Base-by-base conservation (phyloP, 2,113 vertebrate species). In the Hippocampus comes region DNA sequence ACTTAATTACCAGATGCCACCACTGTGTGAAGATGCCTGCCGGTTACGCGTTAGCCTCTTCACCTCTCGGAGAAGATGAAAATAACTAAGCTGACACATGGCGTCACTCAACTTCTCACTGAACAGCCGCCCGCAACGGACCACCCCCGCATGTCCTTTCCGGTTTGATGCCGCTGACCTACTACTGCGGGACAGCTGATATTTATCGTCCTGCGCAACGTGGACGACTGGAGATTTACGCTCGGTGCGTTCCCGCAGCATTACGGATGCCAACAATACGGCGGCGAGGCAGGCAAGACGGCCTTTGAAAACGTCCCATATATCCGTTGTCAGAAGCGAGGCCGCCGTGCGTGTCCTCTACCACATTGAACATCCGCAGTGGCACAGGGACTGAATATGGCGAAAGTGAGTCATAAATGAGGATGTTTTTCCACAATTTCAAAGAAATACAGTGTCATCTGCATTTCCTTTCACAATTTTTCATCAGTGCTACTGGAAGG, bases 141-240 rank as follows among this genome's bases (percentile, higher is more conserved):
- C 38, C 69, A 7, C 69, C 48, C 1, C 78, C n/a, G 71, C 11
- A 23, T 21, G 27, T 55, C 56, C 75, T 67, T 76, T 68, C 25
- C 49, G 53, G 73, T 42, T 79, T 20, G 72, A 75, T 61, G 67
- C 67, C 61, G 73, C 18, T 66, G 30, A 74, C 63, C 0, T 20
- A 61, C 27, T 61, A 9, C 67, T 9, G 27, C 43, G 10, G 55
- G 79, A 81, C 72, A 41, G 67, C 70, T 65, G 25, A 79, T 87
- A 81, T 91, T 91, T 87, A 87, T 77, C 72, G 43, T 68, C 70
- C 79, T 68, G 78, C 71, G 71, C 66, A 51, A 75, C 67, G 75
- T 67, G 74, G 78, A 73, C 71, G 72, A 74, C 67, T 2, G 59
- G 78, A 76, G 74, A 84, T 87, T 81, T 83, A 90, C 71, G 48